phyloP scores from a whole-genome alignment of 2,113 vertebrate species.

The Callipepla californica region DNA sequence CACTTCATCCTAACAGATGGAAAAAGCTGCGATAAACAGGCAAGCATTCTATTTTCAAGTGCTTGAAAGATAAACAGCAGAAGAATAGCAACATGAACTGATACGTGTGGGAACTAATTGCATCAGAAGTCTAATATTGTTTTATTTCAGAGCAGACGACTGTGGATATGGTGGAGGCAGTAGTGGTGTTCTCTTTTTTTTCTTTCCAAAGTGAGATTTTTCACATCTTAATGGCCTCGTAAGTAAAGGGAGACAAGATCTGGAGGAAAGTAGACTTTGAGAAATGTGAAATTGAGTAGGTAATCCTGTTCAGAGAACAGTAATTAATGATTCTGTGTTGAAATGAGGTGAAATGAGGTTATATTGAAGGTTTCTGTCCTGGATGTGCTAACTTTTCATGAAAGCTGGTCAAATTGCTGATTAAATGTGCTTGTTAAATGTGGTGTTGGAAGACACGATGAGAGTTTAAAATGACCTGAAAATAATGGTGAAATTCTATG shows the following conservation, averaged over 20 bases:
- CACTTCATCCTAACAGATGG: not conserved
- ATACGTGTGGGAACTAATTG: not conserved
- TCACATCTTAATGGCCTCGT: not conserved
- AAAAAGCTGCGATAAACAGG: not conserved
- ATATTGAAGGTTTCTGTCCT: not conserved
- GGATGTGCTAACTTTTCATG: not conserved
- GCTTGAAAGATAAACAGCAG: not conserved
- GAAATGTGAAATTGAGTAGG: not conserved
- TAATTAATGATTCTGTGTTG: not conserved
- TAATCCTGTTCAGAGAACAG: not conserved
- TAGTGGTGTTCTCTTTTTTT: not conserved
- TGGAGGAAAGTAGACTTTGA: not conserved
- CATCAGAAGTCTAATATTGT: not conserved
- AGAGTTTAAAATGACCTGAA: slow-evolving; percentile 20
- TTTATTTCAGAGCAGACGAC: not conserved
- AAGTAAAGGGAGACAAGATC: not conserved
- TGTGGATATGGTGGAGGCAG: not conserved
- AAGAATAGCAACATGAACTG: not conserved
- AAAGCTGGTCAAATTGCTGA: not conserved
- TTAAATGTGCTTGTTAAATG: slow-evolving; percentile 46
- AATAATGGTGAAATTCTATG: not conserved
- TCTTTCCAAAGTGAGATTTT: not conserved
- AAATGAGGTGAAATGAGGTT: slow-evolving; percentile 26
- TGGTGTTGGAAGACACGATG: slow-evolving; percentile 10
- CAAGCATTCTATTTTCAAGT: not conserved